Percentiles rank a stretch among this genome's conserved stretches.
Evolutionary conservation across 2,113 vertebrate species (phyloP).

Genomic region (Microcebus lehilahytsara): DNA sequence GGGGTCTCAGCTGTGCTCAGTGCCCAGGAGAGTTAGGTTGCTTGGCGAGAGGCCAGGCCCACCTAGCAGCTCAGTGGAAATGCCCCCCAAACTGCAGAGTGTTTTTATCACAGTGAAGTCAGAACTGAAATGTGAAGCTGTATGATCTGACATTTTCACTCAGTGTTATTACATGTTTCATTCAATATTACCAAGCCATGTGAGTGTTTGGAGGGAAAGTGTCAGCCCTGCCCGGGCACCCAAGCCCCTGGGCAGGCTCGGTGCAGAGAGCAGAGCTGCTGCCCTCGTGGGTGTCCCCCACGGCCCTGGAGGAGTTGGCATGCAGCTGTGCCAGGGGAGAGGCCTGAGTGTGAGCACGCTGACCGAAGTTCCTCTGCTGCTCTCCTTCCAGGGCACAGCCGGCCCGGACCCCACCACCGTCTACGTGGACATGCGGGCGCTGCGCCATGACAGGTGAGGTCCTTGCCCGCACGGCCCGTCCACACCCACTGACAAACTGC

Average conservation of each 20-base stretch:
- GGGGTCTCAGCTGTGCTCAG: no score
- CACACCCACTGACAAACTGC: not conserved
- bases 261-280: not conserved
- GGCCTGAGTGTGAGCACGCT: not conserved
- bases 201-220: not conserved
- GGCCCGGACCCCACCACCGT: slow-evolving; percentile 98
- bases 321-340: rapidly evolving
- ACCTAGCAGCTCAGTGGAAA: not conserved
- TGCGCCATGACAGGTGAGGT: slow-evolving; percentile 94
- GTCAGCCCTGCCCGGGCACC: not conserved
- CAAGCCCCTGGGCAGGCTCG: not conserved
- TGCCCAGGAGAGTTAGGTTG: not conserved
- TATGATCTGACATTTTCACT: not conserved
- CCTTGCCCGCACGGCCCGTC: rapidly evolving
- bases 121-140: not conserved
- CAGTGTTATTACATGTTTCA: not conserved
- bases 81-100: not conserved
- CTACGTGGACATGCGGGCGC: slow-evolving; percentile 96
- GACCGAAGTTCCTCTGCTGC: not conserved
- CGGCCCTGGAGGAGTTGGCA: not conserved
- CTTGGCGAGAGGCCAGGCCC: not conserved
- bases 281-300: rapidly evolving
- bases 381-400: slow-evolving; percentile 90
- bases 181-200: not conserved
- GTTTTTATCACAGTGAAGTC: no score